phyloP scores from a whole-genome alignment of 2,888 invertebrate species.

The Diplazon laetatorius region DNA sequence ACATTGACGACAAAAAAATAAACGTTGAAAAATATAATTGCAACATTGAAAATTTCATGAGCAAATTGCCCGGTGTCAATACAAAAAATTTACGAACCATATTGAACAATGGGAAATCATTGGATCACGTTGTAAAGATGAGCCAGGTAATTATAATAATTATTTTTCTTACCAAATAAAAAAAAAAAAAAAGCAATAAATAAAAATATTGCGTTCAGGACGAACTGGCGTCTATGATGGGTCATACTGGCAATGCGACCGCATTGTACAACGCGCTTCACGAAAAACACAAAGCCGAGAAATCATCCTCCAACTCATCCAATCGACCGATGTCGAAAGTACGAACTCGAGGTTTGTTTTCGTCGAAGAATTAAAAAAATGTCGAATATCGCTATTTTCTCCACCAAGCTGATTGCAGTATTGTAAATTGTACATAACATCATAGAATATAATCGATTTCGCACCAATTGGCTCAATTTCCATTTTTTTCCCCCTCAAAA shows the following conservation, averaged over 20 bases:
- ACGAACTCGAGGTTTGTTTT: constrained; percentile 75
- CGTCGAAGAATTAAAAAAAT: constrained; percentile 64
- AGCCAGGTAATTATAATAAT: constrained; percentile 85
- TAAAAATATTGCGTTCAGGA: constrained; percentile 83
- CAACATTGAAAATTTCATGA: constrained; percentile 90
- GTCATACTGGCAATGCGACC: constrained; percentile 88
- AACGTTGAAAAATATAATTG: constrained; percentile 87
- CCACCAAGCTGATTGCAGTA: too few relatives aligned
- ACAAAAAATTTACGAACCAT: constrained; percentile 92
- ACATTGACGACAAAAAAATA: constrained; percentile 82
- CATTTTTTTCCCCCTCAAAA: too few relatives aligned
- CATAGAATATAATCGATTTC: too few relatives aligned
- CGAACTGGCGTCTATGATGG: constrained; percentile 88
- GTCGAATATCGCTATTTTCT: too few relatives aligned
- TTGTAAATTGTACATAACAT: too few relatives aligned
- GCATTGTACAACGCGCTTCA: constrained; percentile 89
- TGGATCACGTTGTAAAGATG: constrained; percentile 86
- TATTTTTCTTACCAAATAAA: too few relatives aligned
- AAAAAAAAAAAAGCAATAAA: not conserved
- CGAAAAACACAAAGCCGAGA: constrained; percentile 85
- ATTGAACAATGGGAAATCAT: constrained; percentile 88
- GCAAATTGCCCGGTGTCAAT: constrained; percentile 94
- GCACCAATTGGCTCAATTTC: too few relatives aligned
- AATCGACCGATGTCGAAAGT: constrained; percentile 71
- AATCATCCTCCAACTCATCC: constrained; percentile 60